Conservation (phyloP, 2,113 vertebrate genomes). For the Pantherophis guttatus region DNA sequence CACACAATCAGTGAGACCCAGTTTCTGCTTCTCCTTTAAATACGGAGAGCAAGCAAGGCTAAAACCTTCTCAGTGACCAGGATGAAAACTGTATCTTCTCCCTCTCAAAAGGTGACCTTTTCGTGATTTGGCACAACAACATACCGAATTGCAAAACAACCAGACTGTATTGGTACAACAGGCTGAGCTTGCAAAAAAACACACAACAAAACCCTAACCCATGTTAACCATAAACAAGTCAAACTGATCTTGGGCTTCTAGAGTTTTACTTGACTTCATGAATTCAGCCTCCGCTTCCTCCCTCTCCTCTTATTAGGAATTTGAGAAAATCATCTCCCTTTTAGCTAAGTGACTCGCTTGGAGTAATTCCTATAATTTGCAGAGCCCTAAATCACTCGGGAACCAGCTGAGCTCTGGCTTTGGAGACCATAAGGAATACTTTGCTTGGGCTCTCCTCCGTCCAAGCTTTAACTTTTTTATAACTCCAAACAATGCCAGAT, state of each 20-base stretch:
- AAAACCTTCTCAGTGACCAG: not conserved
- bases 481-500: not conserved
- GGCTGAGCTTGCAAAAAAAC: not conserved
- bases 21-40: not conserved
- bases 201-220: not conserved
- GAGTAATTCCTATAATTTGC: not conserved
- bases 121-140: not conserved
- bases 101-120: not conserved
- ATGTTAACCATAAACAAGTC: not conserved
- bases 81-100: not conserved
- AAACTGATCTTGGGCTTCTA: not conserved
- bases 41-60: not conserved
- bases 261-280: not conserved
- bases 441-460: not conserved
- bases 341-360: not conserved
- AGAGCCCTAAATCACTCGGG: not conserved
- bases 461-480: not conserved
- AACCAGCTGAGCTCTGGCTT: not conserved
- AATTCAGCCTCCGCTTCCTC: not conserved
- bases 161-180: not conserved
- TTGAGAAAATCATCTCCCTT: not conserved
- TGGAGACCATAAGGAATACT: not conserved
- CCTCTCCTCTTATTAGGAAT: not conserved
- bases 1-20: not conserved
- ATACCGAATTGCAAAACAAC: not conserved